Percentiles rank a stretch among this genome's conserved stretches.
Conservation (phyloP, 2,797 vertebrate species). For the Hoplostethus atlanticus region DNA sequence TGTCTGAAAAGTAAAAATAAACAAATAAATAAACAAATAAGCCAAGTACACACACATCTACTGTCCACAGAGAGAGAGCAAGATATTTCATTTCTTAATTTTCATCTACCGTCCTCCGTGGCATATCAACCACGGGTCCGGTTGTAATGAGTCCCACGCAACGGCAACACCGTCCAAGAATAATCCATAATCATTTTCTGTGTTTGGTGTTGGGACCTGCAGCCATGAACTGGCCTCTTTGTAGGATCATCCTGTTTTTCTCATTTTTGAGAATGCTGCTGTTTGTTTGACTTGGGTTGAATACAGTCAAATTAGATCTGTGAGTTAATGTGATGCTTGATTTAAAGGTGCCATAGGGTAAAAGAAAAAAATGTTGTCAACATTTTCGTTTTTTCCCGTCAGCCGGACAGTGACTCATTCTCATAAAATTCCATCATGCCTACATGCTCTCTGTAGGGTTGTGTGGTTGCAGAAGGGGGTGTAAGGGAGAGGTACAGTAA, state of each 20-base stretch:
- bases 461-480: too few species aligned
- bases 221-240: background rate
- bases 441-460: background rate
- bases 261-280: constrained; percentile 35
- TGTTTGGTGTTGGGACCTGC: background rate
- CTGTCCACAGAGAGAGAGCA: background rate
- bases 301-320: background rate
- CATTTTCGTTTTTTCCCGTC: background rate
- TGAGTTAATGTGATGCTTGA: background rate
- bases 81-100: background rate
- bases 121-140: too few species aligned
- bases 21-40: too few species aligned
- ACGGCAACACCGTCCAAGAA: constrained; percentile 10
- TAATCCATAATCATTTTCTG: background rate
- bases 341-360: background rate
- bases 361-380: background rate
- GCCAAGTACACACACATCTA: background rate
- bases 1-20: constrained; percentile 80
- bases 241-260: background rate
- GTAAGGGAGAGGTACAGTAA: too few species aligned
- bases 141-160: too few species aligned
- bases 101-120: background rate
- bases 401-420: background rate
- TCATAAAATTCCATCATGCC: background rate
- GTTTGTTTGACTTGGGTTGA: background rate